Evolutionary conservation across 2,888 invertebrate species (phyloP), one percentile per base, ranked within the genome.

Genomic region (Orgyia antiqua): DNA sequence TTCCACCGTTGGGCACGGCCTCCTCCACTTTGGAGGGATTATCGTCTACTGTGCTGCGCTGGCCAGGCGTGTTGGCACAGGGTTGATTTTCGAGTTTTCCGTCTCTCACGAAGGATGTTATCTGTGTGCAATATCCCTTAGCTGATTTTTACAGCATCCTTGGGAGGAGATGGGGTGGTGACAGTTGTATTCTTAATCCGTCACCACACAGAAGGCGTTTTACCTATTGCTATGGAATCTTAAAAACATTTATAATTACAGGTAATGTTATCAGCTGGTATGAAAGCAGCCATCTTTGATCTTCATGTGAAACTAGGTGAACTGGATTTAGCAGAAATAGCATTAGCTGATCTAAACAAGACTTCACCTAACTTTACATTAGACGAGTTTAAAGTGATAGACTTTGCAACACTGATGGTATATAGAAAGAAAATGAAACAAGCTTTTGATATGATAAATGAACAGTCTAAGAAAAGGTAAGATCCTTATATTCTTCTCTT

Each of bases 331-430:
- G 91, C 92, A 0, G 75, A 89, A 33, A 27, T 77, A 1, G 61
- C 73, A 6, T 75, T 90, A 8, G 62, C 80, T 0, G 86, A 89
- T n/a, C 59, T 92, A 2, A 88, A 79, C 51, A 73, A 68, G 33
- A 54, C 66, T 0, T 72, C 86, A 37, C 87, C 89, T 3, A 83
- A 80, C 35, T 92, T 92, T 55, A 66, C 60, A 1, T 50, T 93
- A 9, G 93, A 93, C 58, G 89, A 89, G 45, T 89, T 80, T 56
- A 93, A 93, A 66, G 66, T 92, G 2, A 73, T 93, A 2, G 89
- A 91, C 52, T 89, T 88, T 35, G 90, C 90, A 0, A 87, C 88
- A 0, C 68, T 91, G 3, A 76, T 92, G 63, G 87, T 90, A 3
- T 76, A 84, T 23, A 68, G 82, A 7, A 69, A 76, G 34, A 71